Base-by-base conservation (phyloP, 2,797 vertebrate genomes). In the Enteromius treurensis region DNA sequence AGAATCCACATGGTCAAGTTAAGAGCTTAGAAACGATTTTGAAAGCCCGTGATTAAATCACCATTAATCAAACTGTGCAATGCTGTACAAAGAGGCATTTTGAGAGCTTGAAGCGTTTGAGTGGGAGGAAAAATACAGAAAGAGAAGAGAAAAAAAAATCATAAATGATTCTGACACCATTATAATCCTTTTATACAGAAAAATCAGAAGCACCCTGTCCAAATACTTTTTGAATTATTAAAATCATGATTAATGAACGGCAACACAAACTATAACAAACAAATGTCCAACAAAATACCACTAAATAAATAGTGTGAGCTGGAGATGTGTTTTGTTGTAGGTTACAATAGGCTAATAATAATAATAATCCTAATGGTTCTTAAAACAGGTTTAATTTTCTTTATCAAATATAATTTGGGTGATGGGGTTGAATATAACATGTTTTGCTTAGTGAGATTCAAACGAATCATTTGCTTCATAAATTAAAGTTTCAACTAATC, bases 1-100 rank as follows among this genome's bases (percentile, higher is more conserved):
- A 62, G 78, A 62, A 80, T 87, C 69, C 70, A 76, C 70, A 82
- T 45, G 17, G 9, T 15, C 15, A 26, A 26, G 19, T 37, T 2
- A 53, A 74, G 34, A n/a, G 17, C 51, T 68, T n/a, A 69, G n/a
- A 58, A 68, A 14, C 58, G 10, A 62, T 23, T 64, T 58, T 65
- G 53, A 65, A 55, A 45, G 42, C 58, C 34, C 37, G 29, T 62
- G 21, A 78, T 58, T 74, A 75, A 45, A 80, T 45, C 51, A 80
- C 9, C 17, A 23, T 21, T 42, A 9, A 55, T 80, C 65, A 69
- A 34, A 40, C 10, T 2, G n/a, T 58, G 65, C 11, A 60, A 60
- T 60, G 37, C n/a, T 62, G 37, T 60, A 75, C 10, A 69, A n/a
- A 23, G 32, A 37, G 73, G 42, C 14, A 47, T 47, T 23, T 47